Evolutionary conservation across 2,888 invertebrate genomes (phyloP).

Genomic region (Nemapogon koenigi): DNA sequence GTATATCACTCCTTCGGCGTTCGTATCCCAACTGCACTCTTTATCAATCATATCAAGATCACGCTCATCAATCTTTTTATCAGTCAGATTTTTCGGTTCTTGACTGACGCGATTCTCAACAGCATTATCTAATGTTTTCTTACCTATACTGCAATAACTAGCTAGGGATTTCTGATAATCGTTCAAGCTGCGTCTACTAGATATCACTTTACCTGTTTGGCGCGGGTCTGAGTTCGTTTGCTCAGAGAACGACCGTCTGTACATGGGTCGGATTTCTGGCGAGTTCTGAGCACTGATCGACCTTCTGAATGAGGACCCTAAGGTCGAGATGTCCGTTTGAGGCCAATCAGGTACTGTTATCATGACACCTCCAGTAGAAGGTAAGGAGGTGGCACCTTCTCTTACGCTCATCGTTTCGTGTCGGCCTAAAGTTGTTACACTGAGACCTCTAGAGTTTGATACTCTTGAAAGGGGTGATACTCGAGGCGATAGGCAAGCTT

Average conservation of each 20-base stretch:
- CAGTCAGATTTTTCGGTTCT: constrained; percentile 11
- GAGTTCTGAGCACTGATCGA: constrained; percentile 54
- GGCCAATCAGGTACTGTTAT: constrained; percentile 72
- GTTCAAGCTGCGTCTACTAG: constrained; percentile 51
- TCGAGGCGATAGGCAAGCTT: constrained; percentile 76
- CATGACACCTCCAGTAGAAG: constrained; percentile 64
- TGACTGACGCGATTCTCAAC: constrained; percentile 11
- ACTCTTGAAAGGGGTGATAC: constrained; percentile 42
- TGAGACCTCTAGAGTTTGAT: constrained; percentile 45
- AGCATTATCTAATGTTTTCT: constrained; percentile 23
- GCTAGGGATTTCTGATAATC: constrained; percentile 50
- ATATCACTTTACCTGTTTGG: constrained; percentile 50
- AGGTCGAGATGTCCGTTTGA: constrained; percentile 34
- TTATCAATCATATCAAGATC: constrained; percentile 58
- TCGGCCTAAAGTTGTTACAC: constrained; percentile 52
- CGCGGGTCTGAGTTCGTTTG: constrained; percentile 41
- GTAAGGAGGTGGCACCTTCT: constrained; percentile 49
- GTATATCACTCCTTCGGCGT: constrained; percentile 58
- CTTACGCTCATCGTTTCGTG: constrained; percentile 35
- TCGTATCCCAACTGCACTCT: constrained; percentile 65
- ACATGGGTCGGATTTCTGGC: constrained; percentile 51
- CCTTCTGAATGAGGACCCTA: constrained; percentile 36
- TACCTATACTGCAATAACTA: constrained; percentile 28
- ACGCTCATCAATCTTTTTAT: constrained; percentile 43
- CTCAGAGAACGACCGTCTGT: constrained; percentile 53